Conservation (phyloP, 2,888 invertebrate species). For the Horisme vitalbata region DNA sequence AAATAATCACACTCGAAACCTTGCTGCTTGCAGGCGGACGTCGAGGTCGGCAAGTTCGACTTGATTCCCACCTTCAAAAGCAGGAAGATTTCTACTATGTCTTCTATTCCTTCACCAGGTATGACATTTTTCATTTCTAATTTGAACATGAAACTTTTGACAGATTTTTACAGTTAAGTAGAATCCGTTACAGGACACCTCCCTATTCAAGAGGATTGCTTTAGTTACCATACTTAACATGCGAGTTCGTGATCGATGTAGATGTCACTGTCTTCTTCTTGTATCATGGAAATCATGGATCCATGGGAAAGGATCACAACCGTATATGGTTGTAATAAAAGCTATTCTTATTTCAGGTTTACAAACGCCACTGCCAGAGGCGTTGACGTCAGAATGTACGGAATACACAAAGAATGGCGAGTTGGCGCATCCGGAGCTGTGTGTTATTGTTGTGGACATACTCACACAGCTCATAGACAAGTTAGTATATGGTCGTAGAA, state of each 20-base stretch:
- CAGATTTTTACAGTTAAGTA: constrained; percentile 5
- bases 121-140: constrained; percentile 18
- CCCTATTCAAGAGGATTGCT: too few relatives aligned
- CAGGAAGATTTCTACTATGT: constrained; percentile 49
- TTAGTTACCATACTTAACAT: too few relatives aligned
- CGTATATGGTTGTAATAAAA: neutral
- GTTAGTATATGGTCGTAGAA: constrained; percentile 48
- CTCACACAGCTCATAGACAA: constrained; percentile 82
- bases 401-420: constrained; percentile 59
- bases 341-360: constrained; percentile 34
- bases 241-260: too few relatives aligned
- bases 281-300: too few relatives aligned
- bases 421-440: constrained; percentile 83
- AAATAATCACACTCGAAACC: constrained; percentile 5
- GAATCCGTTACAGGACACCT: too few relatives aligned
- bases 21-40: constrained; percentile 75
- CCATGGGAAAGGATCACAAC: neutral
- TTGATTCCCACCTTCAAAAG: constrained; percentile 44
- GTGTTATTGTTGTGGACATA: constrained; percentile 82
- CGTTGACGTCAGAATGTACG: constrained; percentile 45
- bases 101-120: constrained; percentile 53
- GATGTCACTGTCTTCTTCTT: too few relatives aligned
- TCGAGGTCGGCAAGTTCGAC: constrained; percentile 76
- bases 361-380: constrained; percentile 48
- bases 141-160: too few relatives aligned